Percentiles rank a stretch among this genome's conserved stretches.
Conservation (phyloP, 2,797 vertebrate genomes). For the Glyptemys insculpta region DNA sequence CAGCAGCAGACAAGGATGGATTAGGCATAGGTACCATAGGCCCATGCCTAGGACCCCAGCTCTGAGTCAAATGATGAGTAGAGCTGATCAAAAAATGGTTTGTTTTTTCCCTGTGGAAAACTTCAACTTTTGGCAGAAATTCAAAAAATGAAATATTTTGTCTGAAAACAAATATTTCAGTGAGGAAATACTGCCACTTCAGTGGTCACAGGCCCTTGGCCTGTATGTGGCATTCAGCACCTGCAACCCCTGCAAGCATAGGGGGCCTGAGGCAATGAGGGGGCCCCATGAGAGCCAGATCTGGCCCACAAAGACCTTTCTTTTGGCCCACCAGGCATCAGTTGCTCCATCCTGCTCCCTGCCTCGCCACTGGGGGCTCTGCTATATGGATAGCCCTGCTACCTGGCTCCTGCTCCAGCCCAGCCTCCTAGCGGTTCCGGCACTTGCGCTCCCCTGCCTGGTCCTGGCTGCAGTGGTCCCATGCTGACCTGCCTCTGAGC, state of each 20-base stretch:
- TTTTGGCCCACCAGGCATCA: too few species aligned
- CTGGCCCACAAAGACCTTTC: background rate
- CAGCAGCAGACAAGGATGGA: background rate
- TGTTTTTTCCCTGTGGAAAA: background rate
- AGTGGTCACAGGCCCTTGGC: background rate
- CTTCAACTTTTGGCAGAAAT: background rate
- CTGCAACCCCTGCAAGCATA: background rate
- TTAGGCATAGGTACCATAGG: background rate
- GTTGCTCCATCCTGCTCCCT: too few species aligned
- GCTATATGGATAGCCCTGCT: too few species aligned
- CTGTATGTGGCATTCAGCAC: background rate
- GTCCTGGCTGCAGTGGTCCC: too few species aligned
- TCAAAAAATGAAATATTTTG: background rate
- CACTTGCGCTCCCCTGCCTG: too few species aligned
- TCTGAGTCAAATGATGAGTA: background rate
- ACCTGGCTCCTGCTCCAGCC: too few species aligned
- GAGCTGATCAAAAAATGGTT: background rate
- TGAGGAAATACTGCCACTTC: background rate
- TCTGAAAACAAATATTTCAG: background rate
- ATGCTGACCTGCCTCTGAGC: too few species aligned
- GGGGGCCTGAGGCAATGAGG: background rate
- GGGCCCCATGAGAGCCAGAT: background rate
- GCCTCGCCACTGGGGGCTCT: too few species aligned
- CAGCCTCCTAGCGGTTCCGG: too few species aligned
- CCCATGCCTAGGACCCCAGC: background rate